A percentile compares a stretch with the other conserved stretches of the same genome.
Evolutionary conservation across 2,797 vertebrate species (phyloP).

Genomic region (Gallirallus australis): DNA sequence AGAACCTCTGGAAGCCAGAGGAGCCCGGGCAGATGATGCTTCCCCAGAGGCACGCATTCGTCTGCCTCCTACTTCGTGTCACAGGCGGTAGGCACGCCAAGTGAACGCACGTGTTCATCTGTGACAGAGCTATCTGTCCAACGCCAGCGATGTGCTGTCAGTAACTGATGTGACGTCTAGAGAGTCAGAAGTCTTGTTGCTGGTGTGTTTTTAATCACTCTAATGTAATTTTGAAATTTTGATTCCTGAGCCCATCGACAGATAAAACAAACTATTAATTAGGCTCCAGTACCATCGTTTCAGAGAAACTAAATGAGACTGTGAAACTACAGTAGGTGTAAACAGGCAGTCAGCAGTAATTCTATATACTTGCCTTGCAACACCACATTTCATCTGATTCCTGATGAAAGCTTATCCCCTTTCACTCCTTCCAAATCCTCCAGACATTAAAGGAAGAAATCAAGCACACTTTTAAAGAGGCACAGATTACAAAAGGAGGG

Average conservation of each 20-base stretch:
- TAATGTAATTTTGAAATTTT: neutral
- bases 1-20: neutral
- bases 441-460: slow-evolving; percentile 9
- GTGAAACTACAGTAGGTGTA: neutral
- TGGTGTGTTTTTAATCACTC: fast-evolving
- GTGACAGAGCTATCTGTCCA: neutral
- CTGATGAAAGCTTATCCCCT: neutral
- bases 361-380: neutral
- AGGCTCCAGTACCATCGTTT: neutral
- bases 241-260: neutral
- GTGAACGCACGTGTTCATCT: fast-evolving
- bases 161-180: neutral
- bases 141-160: neutral
- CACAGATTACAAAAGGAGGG: neutral
- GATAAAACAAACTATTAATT: neutral
- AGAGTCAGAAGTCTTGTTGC: neutral
- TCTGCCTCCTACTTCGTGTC: neutral
- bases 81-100: fast-evolving
- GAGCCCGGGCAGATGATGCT: neutral
- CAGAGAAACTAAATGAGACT: neutral
- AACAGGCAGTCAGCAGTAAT: neutral
- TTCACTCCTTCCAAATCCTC: neutral
- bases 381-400: neutral
- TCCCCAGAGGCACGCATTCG: neutral
- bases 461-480: neutral